A percentile compares a stretch with the other conserved stretches of the same genome.
These are phyloP conservation scores for Colletes collaris DNA, from an alignment of 2,888 invertebrate genomes.

Conservation along the genomic window DNA sequence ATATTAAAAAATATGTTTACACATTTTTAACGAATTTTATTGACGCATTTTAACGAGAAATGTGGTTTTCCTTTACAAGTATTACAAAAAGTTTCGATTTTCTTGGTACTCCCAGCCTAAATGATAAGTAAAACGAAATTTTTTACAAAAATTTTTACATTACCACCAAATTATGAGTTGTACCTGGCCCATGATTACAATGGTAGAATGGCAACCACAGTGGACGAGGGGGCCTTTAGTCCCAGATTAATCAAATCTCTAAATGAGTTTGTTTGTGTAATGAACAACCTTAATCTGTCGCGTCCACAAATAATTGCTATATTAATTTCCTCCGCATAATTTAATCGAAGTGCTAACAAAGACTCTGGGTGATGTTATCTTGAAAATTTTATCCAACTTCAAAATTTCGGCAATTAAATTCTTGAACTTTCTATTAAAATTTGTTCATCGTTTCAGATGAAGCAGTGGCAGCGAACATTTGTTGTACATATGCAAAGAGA, in stretches of 20 bases:
- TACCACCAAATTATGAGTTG: constrained; percentile 92
- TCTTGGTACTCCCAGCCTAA: too few species aligned
- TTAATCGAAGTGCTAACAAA: background rate
- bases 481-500: constrained; percentile 32
- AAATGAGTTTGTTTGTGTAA: constrained; percentile 93
- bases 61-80: too few species aligned
- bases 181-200: constrained; percentile 99
- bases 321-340: constrained; percentile 1
- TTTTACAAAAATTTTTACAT: constrained; percentile 89
- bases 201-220: constrained; percentile 94
- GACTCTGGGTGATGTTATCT: background rate
- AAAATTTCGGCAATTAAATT: background rate
- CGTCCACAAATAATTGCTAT: constrained; percentile 98
- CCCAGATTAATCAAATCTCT: constrained; percentile 92
- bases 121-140: too few species aligned
- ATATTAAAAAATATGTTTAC: too few species aligned
- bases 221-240: constrained; percentile 95
- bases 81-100: too few species aligned
- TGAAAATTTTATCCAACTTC: background rate
- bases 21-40: too few species aligned
- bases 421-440: too few species aligned
- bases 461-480: constrained; percentile 93
- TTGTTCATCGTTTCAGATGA: constrained; percentile 87
- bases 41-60: too few species aligned
- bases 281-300: constrained; percentile 95